Base-by-base conservation (phyloP, 2,797 vertebrate species). In the Salmo trutta region DNA sequence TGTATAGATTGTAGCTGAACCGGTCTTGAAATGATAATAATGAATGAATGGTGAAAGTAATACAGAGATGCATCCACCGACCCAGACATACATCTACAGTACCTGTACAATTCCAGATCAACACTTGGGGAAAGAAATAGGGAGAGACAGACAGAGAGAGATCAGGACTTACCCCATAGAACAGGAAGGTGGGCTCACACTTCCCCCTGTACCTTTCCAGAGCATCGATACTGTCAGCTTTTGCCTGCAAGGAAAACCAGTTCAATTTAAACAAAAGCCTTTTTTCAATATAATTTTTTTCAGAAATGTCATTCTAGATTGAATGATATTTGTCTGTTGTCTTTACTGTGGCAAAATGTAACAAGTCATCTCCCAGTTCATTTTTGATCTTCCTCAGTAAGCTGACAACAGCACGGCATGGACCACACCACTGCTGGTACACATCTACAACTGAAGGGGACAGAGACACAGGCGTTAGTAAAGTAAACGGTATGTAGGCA, bases 381-480 rank as follows among this genome's bases (percentile, higher is more conserved):
- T 96, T 96, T 90, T 96, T 97, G 77, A 99, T 93, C 92, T 97
- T 99, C 85, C 94, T 92, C 65, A 99, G 96, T 62, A 98, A 95
- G 83, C 95, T 96, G 72, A 97, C 91, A 53, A 96, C 94, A 5
- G 97, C 93, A 81, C 94, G 95, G 86, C 98, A 99, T 21, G 97
- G 96, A 24, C 98, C 98, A 76, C 97, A 99, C 98, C 98, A 99
- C 77, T 94, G 93, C 81, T 99, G 98, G 86, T 96, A 95, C 16
- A 95, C 95, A 19, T 99, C 97, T 0, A 98, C 93, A 81, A 99
- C 98, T 99, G 89, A 5, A 53, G 27, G 72, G 31, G 66, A 27
- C 3, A 52, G 69, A 62, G 47, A 77, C 8, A 62, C 15, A 62
- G 36, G 36, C 6, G 36, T 8, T 0, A 41, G 36, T 8, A 54